Conservation (phyloP, 2,888 invertebrate species). For the Tanytarsus gracilentus region DNA sequence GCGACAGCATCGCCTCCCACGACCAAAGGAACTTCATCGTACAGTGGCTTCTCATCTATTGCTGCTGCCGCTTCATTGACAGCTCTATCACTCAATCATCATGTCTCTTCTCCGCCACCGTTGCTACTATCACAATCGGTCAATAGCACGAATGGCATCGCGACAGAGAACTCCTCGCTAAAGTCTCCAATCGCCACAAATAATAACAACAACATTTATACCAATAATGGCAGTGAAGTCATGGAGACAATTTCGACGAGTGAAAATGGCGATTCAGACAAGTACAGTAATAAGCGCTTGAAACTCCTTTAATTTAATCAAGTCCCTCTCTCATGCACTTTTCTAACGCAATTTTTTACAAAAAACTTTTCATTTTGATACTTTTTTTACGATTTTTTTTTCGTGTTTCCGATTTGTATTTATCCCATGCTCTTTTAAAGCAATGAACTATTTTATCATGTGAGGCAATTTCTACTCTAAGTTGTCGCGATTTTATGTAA, state of each 20-base stretch:
- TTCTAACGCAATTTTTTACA: too few relatives aligned
- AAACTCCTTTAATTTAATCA: conserved; percentile 18
- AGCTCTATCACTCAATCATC: conserved; percentile 17
- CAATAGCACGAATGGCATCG: not conserved
- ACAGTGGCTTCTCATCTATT: not conserved
- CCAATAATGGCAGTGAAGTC: conserved; percentile 1
- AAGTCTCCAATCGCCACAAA: conserved; percentile 23
- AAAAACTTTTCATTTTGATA: too few relatives aligned
- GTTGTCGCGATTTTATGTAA: too few relatives aligned
- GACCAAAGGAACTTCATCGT: conserved; percentile 12
- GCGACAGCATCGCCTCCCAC: not conserved
- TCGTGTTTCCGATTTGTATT: too few relatives aligned
- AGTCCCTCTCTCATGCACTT: too few relatives aligned
- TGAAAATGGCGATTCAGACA: conserved; percentile 1
- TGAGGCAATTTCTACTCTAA: too few relatives aligned
- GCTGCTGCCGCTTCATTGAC: conserved; percentile 14
- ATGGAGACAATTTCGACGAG: not conserved
- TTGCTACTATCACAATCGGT: too few relatives aligned
- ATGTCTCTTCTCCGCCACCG: too few relatives aligned
- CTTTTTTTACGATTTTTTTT: too few relatives aligned
- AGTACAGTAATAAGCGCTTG: conserved; percentile 18
- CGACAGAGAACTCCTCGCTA: not conserved
- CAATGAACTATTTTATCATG: too few relatives aligned
- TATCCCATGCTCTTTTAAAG: too few relatives aligned
- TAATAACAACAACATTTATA: conserved; percentile 21